Conservation (phyloP, 2,797 vertebrate species). For the Nannoperca australis region DNA sequence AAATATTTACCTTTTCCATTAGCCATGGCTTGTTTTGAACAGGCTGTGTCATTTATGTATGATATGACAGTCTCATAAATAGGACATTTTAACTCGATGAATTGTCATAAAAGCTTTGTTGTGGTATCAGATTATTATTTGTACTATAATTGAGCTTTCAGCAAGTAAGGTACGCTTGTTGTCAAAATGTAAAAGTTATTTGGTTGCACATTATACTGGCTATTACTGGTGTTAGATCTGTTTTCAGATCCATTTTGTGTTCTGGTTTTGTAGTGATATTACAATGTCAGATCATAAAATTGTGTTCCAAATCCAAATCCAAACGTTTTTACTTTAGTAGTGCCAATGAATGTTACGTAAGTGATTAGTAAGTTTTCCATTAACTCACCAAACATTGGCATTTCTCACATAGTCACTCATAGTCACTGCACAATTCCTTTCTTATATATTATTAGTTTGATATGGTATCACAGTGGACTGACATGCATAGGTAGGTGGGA, state of each 20-base stretch:
- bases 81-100: conserved; percentile 24
- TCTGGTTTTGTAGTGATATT: conserved; percentile 1
- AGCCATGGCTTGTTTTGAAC: conserved; percentile 37
- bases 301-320: neutral
- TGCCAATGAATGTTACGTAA: neutral
- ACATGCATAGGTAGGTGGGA: conserved; percentile 56
- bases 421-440: neutral
- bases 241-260: neutral
- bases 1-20: conserved; percentile 59
- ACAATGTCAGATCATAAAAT: conserved; percentile 3
- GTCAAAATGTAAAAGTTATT: neutral
- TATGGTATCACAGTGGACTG: conserved; percentile 36
- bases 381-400: neutral
- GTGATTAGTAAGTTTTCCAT: neutral
- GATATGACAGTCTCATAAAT: conserved; percentile 31
- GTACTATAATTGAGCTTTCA: conserved; percentile 4
- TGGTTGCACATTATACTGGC: neutral
- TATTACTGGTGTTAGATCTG: conserved; percentile 2
- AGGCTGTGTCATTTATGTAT: conserved; percentile 10
- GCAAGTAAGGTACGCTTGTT: neutral
- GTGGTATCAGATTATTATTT: conserved; percentile 20
- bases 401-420: conserved; percentile 5
- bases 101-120: conserved; percentile 32
- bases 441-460: conserved; percentile 35
- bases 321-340: neutral